These are phyloP conservation scores for Mylabris phalerata DNA, from an alignment of 1,140 invertebrate species.

Conservation along the genomic window DNA sequence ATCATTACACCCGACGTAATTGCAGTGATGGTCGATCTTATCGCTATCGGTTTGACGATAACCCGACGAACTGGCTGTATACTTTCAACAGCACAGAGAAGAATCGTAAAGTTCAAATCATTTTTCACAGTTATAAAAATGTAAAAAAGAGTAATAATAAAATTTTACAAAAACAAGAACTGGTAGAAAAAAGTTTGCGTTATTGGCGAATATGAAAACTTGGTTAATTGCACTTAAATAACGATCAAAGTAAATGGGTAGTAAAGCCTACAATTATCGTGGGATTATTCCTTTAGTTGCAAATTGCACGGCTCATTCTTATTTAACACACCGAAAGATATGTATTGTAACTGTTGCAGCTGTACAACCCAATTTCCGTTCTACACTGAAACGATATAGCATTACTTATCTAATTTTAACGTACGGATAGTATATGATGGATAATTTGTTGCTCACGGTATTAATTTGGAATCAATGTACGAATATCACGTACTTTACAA, in stretches of 20 bases:
- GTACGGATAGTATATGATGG: not conserved
- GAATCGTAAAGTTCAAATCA: too few species aligned
- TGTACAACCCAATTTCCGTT: slow-evolving; percentile 10
- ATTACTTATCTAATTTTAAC: slow-evolving; percentile 3
- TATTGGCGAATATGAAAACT: not conserved
- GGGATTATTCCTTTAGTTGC: not conserved
- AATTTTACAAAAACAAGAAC: not conserved
- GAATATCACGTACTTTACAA: too few species aligned
- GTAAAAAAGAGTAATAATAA: too few species aligned
- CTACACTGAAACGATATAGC: not conserved
- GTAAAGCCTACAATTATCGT: not conserved
- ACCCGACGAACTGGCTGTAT: too few species aligned
- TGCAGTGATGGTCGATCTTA: slow-evolving; percentile 15
- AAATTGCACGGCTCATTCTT: too few species aligned
- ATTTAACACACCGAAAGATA: too few species aligned
- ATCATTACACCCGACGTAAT: slow-evolving; percentile 21
- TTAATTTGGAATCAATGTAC: not conserved
- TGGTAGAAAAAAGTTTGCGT: not conserved
- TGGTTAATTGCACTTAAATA: not conserved
- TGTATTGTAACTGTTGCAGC: not conserved
- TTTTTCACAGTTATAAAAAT: too few species aligned
- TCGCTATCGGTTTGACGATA: not conserved
- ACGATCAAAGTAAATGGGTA: not conserved
- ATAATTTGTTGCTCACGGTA: not conserved
- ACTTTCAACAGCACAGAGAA: too few species aligned